Conservation (phyloP, 1,140 invertebrate species). For the Micrasema longulum region DNA sequence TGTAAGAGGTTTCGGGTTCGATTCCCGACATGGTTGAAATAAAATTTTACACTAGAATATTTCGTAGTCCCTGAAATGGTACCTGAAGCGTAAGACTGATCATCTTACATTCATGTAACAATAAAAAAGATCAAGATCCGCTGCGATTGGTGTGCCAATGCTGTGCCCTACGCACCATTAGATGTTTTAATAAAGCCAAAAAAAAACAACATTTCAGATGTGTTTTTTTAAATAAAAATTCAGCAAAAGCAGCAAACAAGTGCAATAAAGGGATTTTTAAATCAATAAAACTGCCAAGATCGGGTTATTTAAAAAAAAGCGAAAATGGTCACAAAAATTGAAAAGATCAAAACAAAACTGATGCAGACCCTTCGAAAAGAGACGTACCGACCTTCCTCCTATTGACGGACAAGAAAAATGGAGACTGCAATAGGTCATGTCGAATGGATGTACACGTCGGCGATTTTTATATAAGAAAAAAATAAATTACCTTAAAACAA, state of each 20-base stretch:
- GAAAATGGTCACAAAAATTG: neutral
- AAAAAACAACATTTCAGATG: too few relatives aligned
- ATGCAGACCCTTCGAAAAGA: conserved; percentile 25
- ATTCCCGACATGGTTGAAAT: too few relatives aligned
- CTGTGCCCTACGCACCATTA: too few relatives aligned
- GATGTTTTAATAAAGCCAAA: too few relatives aligned
- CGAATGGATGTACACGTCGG: conserved; percentile 1
- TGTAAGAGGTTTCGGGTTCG: too few relatives aligned
- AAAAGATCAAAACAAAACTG: conserved; percentile 7
- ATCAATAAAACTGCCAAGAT: conserved; percentile 1
- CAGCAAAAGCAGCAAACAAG: conserved; percentile 15
- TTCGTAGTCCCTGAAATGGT: too few relatives aligned
- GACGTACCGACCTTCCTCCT: conserved; percentile 47
- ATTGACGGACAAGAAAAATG: conserved; percentile 42
- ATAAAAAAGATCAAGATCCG: too few relatives aligned
- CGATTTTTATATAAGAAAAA: conserved; percentile 18
- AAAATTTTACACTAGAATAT: too few relatives aligned
- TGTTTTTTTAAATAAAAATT: neutral
- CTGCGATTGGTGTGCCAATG: too few relatives aligned
- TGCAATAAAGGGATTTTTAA: conserved; percentile 1
- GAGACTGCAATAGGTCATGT: conserved; percentile 38
- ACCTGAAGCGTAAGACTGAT: too few relatives aligned
- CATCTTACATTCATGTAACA: too few relatives aligned
- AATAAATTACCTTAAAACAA: too few relatives aligned
- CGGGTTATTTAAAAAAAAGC: conserved; percentile 18